Evolutionary conservation across 2,113 vertebrate species (phyloP).

Genomic region (Alouatta palliata): DNA sequence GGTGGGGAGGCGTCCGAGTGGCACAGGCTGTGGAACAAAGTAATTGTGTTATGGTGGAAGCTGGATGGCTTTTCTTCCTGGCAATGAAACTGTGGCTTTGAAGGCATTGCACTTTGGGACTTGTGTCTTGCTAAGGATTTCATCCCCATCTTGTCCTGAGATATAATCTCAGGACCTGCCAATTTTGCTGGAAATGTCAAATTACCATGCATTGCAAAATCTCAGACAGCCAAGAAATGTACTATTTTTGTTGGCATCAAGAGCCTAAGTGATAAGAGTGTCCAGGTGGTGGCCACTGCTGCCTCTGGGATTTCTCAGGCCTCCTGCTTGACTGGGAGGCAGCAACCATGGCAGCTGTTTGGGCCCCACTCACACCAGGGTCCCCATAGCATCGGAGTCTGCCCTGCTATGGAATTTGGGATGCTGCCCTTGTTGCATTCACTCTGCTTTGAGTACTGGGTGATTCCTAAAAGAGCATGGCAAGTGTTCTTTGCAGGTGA

Average conservation of each 20-base stretch:
- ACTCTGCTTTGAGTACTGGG: neutral
- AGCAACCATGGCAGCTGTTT: neutral
- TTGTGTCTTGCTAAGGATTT: neutral
- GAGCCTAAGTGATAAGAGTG: neutral
- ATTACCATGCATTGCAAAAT: neutral
- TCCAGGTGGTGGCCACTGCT: neutral
- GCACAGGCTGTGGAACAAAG: neutral
- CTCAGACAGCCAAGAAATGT: slow-evolving; percentile 1
- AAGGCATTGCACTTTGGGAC: neutral
- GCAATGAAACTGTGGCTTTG: neutral
- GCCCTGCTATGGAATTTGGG: neutral
- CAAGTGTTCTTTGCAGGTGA: neutral
- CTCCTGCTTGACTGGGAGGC: neutral
- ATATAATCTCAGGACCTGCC: neutral
- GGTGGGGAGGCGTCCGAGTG: neutral
- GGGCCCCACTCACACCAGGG: neutral
- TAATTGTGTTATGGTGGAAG: neutral
- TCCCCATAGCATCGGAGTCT: neutral
- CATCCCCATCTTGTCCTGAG: neutral
- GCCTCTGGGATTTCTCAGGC: neutral
- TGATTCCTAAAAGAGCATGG: neutral
- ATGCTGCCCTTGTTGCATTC: neutral
- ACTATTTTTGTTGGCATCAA: slow-evolving; percentile 21
- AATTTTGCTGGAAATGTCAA: neutral
- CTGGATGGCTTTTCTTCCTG: neutral